Base-by-base conservation (phyloP, 2,113 vertebrate genomes). In the Odocoileus virginianus region DNA sequence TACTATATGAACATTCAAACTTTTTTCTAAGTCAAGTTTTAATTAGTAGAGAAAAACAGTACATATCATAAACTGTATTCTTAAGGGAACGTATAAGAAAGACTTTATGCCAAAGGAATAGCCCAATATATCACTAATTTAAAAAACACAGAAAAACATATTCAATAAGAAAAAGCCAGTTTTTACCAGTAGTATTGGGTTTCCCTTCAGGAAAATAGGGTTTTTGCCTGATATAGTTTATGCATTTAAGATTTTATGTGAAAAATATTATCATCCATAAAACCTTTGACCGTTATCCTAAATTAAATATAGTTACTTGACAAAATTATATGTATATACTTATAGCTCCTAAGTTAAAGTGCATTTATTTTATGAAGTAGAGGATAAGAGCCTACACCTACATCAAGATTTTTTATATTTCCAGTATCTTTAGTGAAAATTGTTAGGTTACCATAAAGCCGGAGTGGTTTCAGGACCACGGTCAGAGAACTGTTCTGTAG, bases 391-490 rank as follows among this genome's bases (percentile, higher is more conserved):
- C 87, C 50, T 67, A 84, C 33, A 47, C 15, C 21, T 55, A 92
- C 67, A 33, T 27, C 12, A 57, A 89, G 8, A 21, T 71, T 33
- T 96, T 83, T 92, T 15, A 1, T 47, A 89, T 50, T 74, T 43
- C n/a, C 71, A 93, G 0, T 60, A 89, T 57, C 4, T 85, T 67
- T 81, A 90, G 88, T 67, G 54, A 97, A 97, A 97, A 96, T 3
- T 85, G 28, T 50, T 50, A 83, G 9, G 40, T 28, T 81, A 23
- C 13, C 36, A 71, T 36, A 67, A 67, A 43, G 40, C 50, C 86
- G 30, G 52, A 92, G 40, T 67, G 52, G 25, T 95, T 98, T 98
- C 96, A 98, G 98, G 7, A 98, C 98, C 95, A 93, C 5, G 91
- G 97, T 97, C 47, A 97, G 96, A 87, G 36, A 94, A 91, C 10